A percentile compares a stretch with the other conserved stretches of the same genome.
phyloP scores from a whole-genome alignment of 2,888 invertebrate genomes.

The Argynnis bischoffii region DNA sequence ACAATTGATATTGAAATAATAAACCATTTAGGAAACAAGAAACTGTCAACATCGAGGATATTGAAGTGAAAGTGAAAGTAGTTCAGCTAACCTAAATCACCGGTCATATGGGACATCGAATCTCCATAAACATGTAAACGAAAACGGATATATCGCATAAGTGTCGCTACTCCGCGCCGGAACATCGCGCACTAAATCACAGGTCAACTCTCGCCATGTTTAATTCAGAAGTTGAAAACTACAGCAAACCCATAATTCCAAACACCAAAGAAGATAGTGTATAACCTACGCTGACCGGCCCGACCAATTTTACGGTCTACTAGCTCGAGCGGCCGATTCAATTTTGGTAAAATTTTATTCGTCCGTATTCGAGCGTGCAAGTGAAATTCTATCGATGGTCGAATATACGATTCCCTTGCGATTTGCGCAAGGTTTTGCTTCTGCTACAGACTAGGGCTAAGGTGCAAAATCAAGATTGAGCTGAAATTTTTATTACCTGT shows the following conservation, averaged over 20 bases:
- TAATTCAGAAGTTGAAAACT: conserved; percentile 67
- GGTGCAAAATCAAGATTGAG: conserved; percentile 28
- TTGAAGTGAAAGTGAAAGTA: neutral
- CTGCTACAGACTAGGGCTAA: conserved; percentile 15
- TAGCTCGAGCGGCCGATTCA: conserved; percentile 74
- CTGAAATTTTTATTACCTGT: conserved; percentile 22
- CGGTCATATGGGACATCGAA: conserved; percentile 17
- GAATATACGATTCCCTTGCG: conserved; percentile 50
- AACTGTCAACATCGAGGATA: neutral
- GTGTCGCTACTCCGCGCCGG: conserved; percentile 55
- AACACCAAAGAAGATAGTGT: conserved; percentile 67
- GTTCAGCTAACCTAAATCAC: conserved; percentile 1
- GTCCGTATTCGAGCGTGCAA: conserved; percentile 68
- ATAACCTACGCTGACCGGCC: conserved; percentile 60
- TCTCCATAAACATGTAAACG: conserved; percentile 54
- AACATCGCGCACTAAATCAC: conserved; percentile 71
- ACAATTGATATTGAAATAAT: neutral
- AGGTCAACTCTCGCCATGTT: conserved; percentile 67
- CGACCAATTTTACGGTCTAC: conserved; percentile 78
- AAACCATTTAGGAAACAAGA: neutral
- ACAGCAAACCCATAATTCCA: conserved; percentile 65
- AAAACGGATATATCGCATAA: conserved; percentile 66
- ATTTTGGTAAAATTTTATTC: conserved; percentile 80
- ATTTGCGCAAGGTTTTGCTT: conserved; percentile 57
- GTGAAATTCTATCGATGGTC: conserved; percentile 71